Evolutionary conservation across 2,888 invertebrate genomes (phyloP), one percentile per base, ranked within the genome.

Genomic region (Nemotelus pantherinus): DNA sequence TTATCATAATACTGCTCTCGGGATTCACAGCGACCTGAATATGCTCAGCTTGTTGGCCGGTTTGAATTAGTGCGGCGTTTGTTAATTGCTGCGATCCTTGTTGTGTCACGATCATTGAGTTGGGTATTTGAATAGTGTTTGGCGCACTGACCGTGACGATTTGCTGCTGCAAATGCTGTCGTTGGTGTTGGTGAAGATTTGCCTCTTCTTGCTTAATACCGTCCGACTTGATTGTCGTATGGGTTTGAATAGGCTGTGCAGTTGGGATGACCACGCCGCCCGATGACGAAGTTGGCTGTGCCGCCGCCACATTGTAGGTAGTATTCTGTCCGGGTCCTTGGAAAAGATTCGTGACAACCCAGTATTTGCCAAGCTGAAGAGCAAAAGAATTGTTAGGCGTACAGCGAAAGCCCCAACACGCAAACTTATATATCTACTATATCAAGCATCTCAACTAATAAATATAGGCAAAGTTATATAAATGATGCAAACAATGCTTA

Each of bases 321-420:
- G 81, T 78, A 79, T 77, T 80, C 74, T 83, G 83, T 55, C 82
- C 86, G 41, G 85, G 83, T 81, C 84, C 86, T 81, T 93, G 94
- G 85, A 94, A 92, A 81, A 94, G 89, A 89, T 94, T 94, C 80
- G 94, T 93, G 86, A 94, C 91, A 85, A 94, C 93, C 94, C 93
- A 94, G 87, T 94, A 94, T 87, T 94, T 94, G 81, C 93, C 93
- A 84, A 93, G 81, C 84, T 93, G 88, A 91, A 92, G 85, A 92
- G 91, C 88, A 93, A 89, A 84, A 93, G 25, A 25, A 25, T 25
- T 25, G 25, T 25, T 25, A 25, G 25, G 25, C 25, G 25, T 25
- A 25, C 25, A 1, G 25, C 25, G 25, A 25, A 25, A 25, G 1
- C 25, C 25, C 25, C 25, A 25, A 25, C 25, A 25, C 25, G 25